Evolutionary conservation across 2,797 vertebrate species (phyloP).

Genomic region (Gorsachius magnificus): DNA sequence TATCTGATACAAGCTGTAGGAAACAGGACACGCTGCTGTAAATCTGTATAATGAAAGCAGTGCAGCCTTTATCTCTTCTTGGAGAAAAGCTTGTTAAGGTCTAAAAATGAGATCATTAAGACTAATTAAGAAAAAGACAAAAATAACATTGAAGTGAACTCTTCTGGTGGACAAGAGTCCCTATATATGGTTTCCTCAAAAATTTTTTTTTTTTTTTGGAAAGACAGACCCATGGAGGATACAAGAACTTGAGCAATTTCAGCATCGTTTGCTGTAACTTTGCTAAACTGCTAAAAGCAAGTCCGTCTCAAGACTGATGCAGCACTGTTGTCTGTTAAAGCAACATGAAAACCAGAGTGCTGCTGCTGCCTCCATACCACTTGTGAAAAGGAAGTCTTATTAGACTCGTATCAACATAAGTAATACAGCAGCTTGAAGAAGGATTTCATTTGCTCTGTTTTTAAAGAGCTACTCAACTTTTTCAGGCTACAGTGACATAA

Average conservation of each 20-base stretch:
- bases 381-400: constrained; percentile 26
- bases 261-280: neutral
- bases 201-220: neutral
- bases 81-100: neutral
- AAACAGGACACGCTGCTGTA: neutral
- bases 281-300: constrained; percentile 3
- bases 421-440: constrained; percentile 39
- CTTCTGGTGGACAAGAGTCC: neutral
- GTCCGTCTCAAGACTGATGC: neutral
- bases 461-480: constrained; percentile 71
- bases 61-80: neutral
- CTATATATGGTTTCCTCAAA: neutral
- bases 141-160: neutral
- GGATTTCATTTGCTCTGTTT: constrained; percentile 65
- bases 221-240: neutral
- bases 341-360: neutral
- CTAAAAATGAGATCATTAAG: neutral
- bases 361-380: constrained; percentile 14
- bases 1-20: neutral
- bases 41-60: neutral
- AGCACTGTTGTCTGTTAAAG: neutral
- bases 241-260: neutral
- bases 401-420: constrained; percentile 41
- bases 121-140: neutral
- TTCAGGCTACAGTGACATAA: constrained; percentile 69